These are phyloP conservation scores for Caenorhabditis brenneri DNA, from an alignment of 1,140 invertebrate species.

Conservation along the genomic window DNA sequence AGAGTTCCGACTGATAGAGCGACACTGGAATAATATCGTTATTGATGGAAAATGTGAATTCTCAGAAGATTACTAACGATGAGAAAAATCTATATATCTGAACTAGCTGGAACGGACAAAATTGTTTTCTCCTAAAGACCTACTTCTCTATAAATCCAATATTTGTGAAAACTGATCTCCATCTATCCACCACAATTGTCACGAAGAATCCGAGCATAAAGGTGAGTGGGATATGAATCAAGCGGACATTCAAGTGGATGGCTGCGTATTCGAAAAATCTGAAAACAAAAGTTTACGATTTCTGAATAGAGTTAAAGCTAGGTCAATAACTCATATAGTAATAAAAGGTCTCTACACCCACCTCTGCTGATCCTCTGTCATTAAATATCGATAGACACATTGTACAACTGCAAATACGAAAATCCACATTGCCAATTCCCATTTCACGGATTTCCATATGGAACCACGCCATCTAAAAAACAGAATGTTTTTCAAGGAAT, in stretches of 20 bases:
- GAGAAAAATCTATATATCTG: no score
- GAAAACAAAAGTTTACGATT: background rate
- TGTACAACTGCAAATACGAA: constrained; percentile 58
- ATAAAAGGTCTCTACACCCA: background rate
- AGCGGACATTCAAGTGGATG: constrained; percentile 8
- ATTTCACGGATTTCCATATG: constrained; percentile 57
- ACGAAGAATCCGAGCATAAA: constrained; percentile 65
- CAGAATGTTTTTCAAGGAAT: background rate
- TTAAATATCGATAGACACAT: constrained; percentile 56
- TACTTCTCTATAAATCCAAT: constrained; percentile 63
- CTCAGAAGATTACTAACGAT: no score
- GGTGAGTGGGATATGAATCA: background rate
- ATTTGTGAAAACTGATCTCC: constrained; percentile 60
- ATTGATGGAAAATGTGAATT: no score
- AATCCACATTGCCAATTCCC: constrained; percentile 60
- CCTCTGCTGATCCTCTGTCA: constrained; percentile 56
- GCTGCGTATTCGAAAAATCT: constrained; percentile 23
- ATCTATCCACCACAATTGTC: constrained; percentile 58
- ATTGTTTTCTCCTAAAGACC: no score
- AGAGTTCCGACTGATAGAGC: constrained; percentile 49
- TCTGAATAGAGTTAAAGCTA: no score
- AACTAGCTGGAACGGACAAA: no score
- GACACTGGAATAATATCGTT: constrained; percentile 53
- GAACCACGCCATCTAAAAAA: constrained; percentile 50
- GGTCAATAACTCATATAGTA: no score